These are phyloP conservation scores for Parazoanthus atlanticus DNA, from an alignment of 92 coral and sea anemone genomes.

Conservation along the genomic window DNA sequence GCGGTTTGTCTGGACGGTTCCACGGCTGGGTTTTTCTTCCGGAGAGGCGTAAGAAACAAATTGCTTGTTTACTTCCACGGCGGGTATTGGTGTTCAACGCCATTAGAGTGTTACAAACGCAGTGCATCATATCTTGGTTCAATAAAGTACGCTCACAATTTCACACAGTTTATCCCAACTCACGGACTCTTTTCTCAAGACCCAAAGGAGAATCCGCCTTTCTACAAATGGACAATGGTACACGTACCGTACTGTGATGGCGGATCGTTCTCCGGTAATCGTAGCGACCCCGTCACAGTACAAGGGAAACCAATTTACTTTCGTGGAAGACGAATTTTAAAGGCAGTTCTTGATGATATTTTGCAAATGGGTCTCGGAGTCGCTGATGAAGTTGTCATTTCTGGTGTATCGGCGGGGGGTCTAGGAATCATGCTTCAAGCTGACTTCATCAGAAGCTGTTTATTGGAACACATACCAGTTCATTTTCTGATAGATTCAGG, in stretches of 20 bases:
- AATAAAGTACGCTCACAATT: no score
- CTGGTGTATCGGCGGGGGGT: constrained; percentile 49
- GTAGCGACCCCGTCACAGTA: constrained; percentile 30
- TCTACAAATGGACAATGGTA: constrained; percentile 37
- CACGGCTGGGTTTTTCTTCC: no score
- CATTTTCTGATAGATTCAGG: constrained; percentile 40
- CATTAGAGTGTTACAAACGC: no score
- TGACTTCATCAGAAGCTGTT: constrained; percentile 26
- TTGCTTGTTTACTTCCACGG: no score
- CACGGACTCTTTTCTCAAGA: no score
- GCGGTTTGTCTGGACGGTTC: no score
- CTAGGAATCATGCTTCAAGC: constrained; percentile 43
- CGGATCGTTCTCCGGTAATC: constrained; percentile 35
- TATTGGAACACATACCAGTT: not conserved
- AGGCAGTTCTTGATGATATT: constrained; percentile 23
- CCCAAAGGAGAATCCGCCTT: constrained; percentile 11
- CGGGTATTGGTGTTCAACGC: no score
- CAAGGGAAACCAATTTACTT: constrained; percentile 20
- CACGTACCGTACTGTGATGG: constrained; percentile 44
- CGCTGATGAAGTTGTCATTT: constrained; percentile 31
- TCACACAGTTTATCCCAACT: no score
- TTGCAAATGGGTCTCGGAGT: constrained; percentile 10
- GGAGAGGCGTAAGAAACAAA: no score
- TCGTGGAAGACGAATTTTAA: constrained; percentile 37
- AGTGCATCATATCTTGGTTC: no score